These are phyloP conservation scores for Drosophila grimshawi DNA, from an alignment of 1,140 invertebrate species.

Conservation along the genomic window DNA sequence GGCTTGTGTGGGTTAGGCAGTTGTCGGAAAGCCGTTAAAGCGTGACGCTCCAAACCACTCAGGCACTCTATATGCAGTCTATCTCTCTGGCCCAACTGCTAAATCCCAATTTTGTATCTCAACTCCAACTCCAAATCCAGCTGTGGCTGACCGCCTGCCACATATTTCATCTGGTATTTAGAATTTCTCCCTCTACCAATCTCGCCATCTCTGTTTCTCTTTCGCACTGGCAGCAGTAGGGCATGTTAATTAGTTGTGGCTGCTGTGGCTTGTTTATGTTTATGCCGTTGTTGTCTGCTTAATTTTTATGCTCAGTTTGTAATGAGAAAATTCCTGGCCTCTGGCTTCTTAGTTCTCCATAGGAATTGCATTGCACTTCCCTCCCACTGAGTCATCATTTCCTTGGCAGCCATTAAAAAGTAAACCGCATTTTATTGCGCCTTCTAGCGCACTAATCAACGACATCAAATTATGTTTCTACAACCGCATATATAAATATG, in stretches of 20 bases:
- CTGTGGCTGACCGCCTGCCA: constrained; percentile 53
- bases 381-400: constrained; percentile 22
- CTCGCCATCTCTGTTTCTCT: background rate
- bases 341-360: background rate
- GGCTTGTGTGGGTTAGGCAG: constrained; percentile 12
- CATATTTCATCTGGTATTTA: constrained; percentile 43
- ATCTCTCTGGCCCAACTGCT: background rate
- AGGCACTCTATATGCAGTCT: constrained; percentile 33
- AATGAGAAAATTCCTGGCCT: constrained; percentile 27
- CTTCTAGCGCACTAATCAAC: constrained; percentile 31
- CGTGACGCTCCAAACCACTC: constrained; percentile 44
- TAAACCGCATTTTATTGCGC: constrained; percentile 41
- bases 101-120: background rate
- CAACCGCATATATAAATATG: background rate
- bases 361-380: background rate
- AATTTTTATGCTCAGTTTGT: constrained; percentile 25
- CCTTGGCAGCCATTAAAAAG: constrained; percentile 25
- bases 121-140: constrained; percentile 14
- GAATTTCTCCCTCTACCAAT: constrained; percentile 6
- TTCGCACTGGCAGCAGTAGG: background rate
- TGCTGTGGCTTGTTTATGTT: constrained; percentile 26
- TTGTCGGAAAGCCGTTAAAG: constrained; percentile 44
- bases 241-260: constrained; percentile 52
- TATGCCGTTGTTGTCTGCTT: background rate
- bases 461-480: constrained; percentile 43